Base-by-base conservation (phyloP, 2,888 invertebrate genomes). In the Gryllus longicercus region DNA sequence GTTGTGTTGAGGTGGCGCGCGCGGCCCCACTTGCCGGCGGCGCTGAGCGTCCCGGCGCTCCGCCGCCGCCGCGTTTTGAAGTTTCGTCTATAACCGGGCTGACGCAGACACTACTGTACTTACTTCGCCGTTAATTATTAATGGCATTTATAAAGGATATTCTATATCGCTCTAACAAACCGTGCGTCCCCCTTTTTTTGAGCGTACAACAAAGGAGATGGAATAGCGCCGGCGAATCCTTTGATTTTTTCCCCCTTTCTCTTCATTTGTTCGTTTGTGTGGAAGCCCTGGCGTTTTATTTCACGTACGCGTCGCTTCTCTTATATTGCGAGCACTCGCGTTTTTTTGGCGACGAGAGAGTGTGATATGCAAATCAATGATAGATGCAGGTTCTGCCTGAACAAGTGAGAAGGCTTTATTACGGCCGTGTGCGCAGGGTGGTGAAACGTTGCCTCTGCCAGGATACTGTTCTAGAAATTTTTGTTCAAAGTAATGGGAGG, bases 1-100 rank as follows among this genome's bases (percentile, higher is more conserved):
- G 63, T 63, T 8, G 63, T 14, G 14, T 14, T 11, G 16, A 18
- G 63, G 63, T 63, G 63, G n/a, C 63, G 63, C 14, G 63, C 14
- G 14, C 63, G 16, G 63, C n/a, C 63, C 63, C 63, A 63, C 63
- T 63, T 63, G 63, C 63, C n/a, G 63, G 63, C n/a, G 63, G n/a
- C 63, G 63, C 63, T 5, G 63, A 63, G 63, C 63, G n/a, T 63
- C 63, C 63, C n/a, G 63, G 63, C n/a, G 63, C 14, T n/a, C 16
- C 63, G n/a, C 16, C 14, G 63, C 18, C 63, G 63, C 63, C 63
- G 38, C n/a, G 63, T 63, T 63, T 63, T n/a, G 63, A n/a, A 63
- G 63, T 63, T 63, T 63, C 63, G 63, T 63, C 63, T 63, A 63
- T 63, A 63, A 63, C 63, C n/a, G 63, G n/a, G 63, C 63, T 63